These are phyloP conservation scores for Drosophila sulfurigaster DNA, from an alignment of 1,140 invertebrate genomes.

Conservation along the genomic window DNA sequence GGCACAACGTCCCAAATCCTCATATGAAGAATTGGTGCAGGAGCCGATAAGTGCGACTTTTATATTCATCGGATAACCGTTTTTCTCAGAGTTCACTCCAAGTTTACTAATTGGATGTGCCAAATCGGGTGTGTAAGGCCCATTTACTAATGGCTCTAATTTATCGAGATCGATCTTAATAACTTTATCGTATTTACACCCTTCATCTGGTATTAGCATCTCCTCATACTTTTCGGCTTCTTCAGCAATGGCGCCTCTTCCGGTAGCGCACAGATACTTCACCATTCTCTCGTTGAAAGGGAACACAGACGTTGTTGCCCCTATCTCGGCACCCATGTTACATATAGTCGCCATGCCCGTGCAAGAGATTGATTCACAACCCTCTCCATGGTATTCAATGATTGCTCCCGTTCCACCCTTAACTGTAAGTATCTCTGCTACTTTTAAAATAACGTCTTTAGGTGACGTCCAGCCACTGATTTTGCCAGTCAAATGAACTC, in stretches of 20 bases:
- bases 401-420: constrained; percentile 99
- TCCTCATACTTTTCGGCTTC: constrained; percentile 91
- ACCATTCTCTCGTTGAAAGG: constrained; percentile 98
- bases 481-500: constrained; percentile 98
- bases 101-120: constrained; percentile 98
- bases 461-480: constrained; percentile 98
- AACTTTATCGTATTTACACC: constrained; percentile 94
- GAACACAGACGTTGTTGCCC: constrained; percentile 98
- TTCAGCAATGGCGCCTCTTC: constrained; percentile 90
- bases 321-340: constrained; percentile 99
- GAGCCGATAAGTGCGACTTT: constrained; percentile 99
- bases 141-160: constrained; percentile 99
- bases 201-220: constrained; percentile 93
- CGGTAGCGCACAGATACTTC: constrained; percentile 96
- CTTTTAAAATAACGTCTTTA: constrained; percentile 99
- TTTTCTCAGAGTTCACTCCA: constrained; percentile 93
- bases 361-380: constrained; percentile 97
- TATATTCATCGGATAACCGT: constrained; percentile 98
- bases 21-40: constrained; percentile 99
- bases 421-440: constrained; percentile 92
- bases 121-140: constrained; percentile 99
- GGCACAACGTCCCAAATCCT: constrained; percentile 99
- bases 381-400: constrained; percentile 98
- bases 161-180: constrained; percentile 92
- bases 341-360: constrained; percentile 99